phyloP scores from a whole-genome alignment of 2,113 vertebrate genomes.

The Lagopus leucura region DNA sequence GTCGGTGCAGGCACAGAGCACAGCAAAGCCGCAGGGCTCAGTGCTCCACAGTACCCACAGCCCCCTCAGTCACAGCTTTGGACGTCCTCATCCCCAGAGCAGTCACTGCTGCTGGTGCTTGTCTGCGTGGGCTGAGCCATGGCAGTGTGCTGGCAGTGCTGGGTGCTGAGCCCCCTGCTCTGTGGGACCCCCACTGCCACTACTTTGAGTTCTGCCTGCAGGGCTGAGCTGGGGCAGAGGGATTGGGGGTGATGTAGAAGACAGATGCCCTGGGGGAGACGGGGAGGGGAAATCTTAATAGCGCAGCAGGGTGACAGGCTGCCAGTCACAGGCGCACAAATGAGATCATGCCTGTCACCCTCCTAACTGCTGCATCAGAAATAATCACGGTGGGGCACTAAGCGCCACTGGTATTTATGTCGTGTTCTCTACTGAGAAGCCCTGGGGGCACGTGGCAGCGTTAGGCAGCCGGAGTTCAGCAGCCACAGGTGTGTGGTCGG shows the following conservation, averaged over 20 bases:
- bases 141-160: fast-evolving
- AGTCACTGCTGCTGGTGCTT: too few species aligned
- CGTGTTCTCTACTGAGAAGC: constrained; percentile 22
- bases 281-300: constrained; percentile 55
- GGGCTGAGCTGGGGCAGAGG: constrained; percentile 14
- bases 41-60: too few species aligned
- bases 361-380: constrained; percentile 55
- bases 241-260: constrained; percentile 45
- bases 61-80: too few species aligned
- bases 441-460: background rate
- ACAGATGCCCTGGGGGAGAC: constrained; percentile 69
- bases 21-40: background rate
- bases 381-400: constrained; percentile 49
- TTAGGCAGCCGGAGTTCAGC: constrained; percentile 10
- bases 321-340: constrained; percentile 66
- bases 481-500: background rate
- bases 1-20: background rate
- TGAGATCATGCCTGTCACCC: constrained; percentile 64
- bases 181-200: constrained; percentile 7
- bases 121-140: fast-evolving
- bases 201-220: constrained; percentile 49
- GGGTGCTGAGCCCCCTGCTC: fast-evolving
- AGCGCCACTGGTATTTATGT: constrained; percentile 23
- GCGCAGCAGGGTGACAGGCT: constrained; percentile 63
- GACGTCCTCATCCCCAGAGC: too few species aligned